A percentile compares a stretch with the other conserved stretches of the same genome.
Evolutionary conservation across 35 echinoderm and acorn worm species (phyloP).

Genomic region (Holothuria glaberrima): DNA sequence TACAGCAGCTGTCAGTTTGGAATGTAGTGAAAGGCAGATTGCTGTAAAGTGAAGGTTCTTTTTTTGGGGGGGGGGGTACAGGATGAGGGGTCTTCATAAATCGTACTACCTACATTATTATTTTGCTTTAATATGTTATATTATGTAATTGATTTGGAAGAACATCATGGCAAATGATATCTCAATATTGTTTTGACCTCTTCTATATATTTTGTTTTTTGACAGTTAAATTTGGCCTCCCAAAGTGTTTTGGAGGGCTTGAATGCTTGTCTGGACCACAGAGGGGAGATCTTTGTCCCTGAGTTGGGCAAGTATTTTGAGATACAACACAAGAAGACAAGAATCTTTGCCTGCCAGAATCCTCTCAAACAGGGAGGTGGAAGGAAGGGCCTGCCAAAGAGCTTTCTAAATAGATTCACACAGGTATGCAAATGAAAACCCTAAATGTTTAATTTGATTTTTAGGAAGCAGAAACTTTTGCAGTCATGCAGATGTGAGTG

Average conservation of each 20-base stretch:
- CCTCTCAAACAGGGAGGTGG: conserved; percentile 96
- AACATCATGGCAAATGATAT: neutral
- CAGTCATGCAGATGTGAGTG: no score
- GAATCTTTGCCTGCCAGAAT: conserved; percentile 98
- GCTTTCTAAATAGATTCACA: conserved; percentile 94
- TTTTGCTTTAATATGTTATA: no score
- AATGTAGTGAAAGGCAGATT: no score
- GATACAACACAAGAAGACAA: conserved; percentile 82
- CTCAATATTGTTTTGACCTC: neutral
- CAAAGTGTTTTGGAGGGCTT: conserved; percentile 95
- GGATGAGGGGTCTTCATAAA: no score
- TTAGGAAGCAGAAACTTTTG: no score
- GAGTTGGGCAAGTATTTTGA: conserved; percentile 93
- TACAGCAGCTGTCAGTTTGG: no score
- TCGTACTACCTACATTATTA: no score
- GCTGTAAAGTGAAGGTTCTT: no score
- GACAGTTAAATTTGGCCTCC: conserved; percentile 95
- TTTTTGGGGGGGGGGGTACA: no score
- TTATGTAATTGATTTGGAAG: no score
- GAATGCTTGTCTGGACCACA: conserved; percentile 96
- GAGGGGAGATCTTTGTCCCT: conserved; percentile 92
- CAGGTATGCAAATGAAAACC: conserved; percentile 63
- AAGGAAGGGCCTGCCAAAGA: conserved; percentile 90
- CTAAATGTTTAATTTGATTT: no score
- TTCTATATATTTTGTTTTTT: neutral